Evolutionary conservation across 2,797 vertebrate genomes (phyloP).

Genomic region (Melanotaenia pygmaea): DNA sequence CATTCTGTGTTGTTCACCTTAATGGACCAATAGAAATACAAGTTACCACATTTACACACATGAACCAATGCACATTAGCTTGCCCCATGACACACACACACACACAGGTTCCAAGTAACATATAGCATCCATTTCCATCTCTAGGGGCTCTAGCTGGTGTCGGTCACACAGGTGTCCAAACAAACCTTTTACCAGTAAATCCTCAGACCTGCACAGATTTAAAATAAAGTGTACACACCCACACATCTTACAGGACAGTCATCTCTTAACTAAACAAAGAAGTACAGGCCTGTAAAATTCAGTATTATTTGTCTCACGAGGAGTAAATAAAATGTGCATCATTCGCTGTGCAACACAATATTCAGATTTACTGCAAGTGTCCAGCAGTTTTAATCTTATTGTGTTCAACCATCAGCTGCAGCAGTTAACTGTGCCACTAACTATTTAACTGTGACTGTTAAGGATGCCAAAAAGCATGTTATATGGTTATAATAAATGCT

Average conservation of each 20-base stretch:
- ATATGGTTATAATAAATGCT: no score
- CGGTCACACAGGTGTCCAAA: slow-evolving; percentile 37
- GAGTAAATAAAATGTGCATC: no score
- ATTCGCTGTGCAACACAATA: no score
- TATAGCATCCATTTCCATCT: slow-evolving; percentile 34
- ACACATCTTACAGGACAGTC: no score
- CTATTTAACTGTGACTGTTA: no score
- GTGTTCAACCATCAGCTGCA: background rate
- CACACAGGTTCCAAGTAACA: slow-evolving; percentile 4
- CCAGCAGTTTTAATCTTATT: no score
- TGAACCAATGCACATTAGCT: background rate
- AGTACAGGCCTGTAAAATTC: no score
- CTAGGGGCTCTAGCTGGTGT: slow-evolving; percentile 19
- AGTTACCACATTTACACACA: slow-evolving; percentile 54
- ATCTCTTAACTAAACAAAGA: background rate
- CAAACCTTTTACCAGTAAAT: slow-evolving; percentile 17
- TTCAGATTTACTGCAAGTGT: no score
- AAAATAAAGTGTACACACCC: background rate
- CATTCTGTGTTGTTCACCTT: slow-evolving; percentile 66
- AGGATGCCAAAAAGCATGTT: no score
- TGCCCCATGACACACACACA: slow-evolving; percentile 13
- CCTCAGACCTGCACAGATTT: background rate
- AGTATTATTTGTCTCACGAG: no score
- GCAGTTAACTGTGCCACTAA: no score
- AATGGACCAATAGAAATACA: slow-evolving; percentile 65